These are phyloP conservation scores for Folsomia manolachei DNA, from an alignment of 2,888 invertebrate genomes.

Conservation along the genomic window DNA sequence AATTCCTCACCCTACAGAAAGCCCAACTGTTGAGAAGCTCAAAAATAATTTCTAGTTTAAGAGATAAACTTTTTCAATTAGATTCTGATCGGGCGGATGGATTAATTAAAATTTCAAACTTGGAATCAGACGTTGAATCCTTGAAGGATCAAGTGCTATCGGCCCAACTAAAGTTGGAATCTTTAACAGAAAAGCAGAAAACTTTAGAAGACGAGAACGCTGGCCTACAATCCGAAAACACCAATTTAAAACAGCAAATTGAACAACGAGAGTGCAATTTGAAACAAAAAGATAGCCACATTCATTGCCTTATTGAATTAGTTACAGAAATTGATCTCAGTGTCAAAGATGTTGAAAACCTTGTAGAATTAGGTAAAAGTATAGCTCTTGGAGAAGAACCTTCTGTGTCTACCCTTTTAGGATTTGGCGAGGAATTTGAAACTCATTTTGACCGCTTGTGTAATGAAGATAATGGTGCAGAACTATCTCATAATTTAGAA, in stretches of 20 bases:
- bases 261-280: constrained; percentile 31
- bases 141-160: constrained; percentile 34
- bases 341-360: constrained; percentile 36
- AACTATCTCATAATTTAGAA: neutral
- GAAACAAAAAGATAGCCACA: constrained; percentile 33
- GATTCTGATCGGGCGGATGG: constrained; percentile 28
- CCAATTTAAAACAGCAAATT: constrained; percentile 24
- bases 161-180: constrained; percentile 31
- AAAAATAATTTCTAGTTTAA: constrained; percentile 33
- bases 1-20: constrained; percentile 39
- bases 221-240: constrained; percentile 23
- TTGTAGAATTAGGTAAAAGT: constrained; percentile 37
- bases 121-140: constrained; percentile 18
- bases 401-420: constrained; percentile 39
- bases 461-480: neutral
- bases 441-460: constrained; percentile 28
- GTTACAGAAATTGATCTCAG: constrained; percentile 46
- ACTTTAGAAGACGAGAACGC: constrained; percentile 28
- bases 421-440: constrained; percentile 37
- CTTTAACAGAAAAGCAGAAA: constrained; percentile 28
- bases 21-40: constrained; percentile 38
- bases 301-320: constrained; percentile 36
- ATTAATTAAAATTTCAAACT: constrained; percentile 25
- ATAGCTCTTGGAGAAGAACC: constrained; percentile 44
- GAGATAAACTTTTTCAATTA: constrained; percentile 26